Conservation (phyloP, 2,797 vertebrate genomes). For the Tachyglossus aculeatus region DNA sequence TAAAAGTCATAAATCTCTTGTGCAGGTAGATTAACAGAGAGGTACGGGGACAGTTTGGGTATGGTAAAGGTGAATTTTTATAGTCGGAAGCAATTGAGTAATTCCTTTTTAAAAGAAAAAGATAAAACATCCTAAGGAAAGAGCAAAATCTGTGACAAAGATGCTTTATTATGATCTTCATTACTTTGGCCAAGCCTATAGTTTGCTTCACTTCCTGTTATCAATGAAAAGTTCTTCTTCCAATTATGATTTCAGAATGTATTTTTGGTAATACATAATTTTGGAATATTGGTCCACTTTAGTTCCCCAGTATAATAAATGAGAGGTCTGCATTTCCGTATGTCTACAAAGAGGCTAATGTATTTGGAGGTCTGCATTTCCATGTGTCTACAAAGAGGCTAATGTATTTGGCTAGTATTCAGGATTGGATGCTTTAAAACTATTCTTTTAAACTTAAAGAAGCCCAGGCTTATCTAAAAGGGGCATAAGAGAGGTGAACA, state of each 20-base stretch:
- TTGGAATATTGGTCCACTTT: slow-evolving; percentile 12
- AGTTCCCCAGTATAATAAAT: slow-evolving; percentile 25
- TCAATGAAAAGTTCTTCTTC: not conserved
- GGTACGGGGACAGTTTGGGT: not conserved
- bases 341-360: slow-evolving; percentile 19
- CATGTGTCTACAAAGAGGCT: not conserved
- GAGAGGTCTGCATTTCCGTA: slow-evolving; percentile 29
- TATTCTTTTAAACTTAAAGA: slow-evolving; percentile 18
- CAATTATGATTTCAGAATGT: slow-evolving; percentile 26
- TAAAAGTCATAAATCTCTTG: slow-evolving; percentile 1
- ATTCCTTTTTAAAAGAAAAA: not conserved
- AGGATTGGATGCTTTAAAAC: slow-evolving; percentile 28
- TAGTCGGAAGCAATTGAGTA: not conserved
- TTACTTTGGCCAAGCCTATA: not conserved
- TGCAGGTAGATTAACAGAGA: slow-evolving; percentile 2
- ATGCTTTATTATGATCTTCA: slow-evolving; percentile 3
- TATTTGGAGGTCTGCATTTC: slow-evolving; percentile 31
- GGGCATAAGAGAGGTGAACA: slow-evolving; percentile 24
- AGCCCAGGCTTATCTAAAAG: slow-evolving; percentile 14
- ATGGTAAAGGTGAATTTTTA: not conserved
- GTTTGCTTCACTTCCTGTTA: slow-evolving; percentile 16
- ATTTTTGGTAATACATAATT: not conserved
- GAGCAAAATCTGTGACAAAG: slow-evolving; percentile 15
- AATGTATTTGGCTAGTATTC: not conserved
- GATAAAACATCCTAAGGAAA: not conserved